phyloP scores from a whole-genome alignment of 2,888 invertebrate species.

The Sarcophaga subvicina region DNA sequence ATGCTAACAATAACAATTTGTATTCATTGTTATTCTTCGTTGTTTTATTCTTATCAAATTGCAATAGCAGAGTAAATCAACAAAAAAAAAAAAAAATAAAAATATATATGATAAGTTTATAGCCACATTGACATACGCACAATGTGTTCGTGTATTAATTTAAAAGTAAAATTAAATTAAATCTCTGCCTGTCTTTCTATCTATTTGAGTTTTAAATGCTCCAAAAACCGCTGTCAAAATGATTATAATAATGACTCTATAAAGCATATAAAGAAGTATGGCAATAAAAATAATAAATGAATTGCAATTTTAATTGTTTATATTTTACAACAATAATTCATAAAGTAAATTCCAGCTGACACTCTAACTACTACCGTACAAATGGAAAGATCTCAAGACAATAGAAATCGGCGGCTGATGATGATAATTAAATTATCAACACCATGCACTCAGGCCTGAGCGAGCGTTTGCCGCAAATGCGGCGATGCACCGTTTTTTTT shows the following conservation, averaged over 20 bases:
- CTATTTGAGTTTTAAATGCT: conserved; percentile 45
- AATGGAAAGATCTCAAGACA: background rate
- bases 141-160: background rate
- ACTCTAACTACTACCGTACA: background rate
- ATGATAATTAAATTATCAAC: conserved; percentile 12
- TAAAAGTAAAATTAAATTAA: conserved; percentile 17
- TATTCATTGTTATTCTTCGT: background rate
- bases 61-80: background rate
- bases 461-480: background rate
- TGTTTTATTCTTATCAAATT: conserved; percentile 48
- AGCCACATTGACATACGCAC: background rate
- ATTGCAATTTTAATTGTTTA: too few species aligned
- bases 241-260: background rate
- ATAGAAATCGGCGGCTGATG: background rate
- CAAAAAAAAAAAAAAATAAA: conserved; percentile 23
- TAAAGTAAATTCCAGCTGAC: conserved; percentile 3
- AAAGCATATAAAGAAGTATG: background rate
- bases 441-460: background rate
- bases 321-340: background rate
- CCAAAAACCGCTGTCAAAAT: conserved; percentile 54
- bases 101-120: background rate
- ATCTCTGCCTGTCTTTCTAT: background rate
- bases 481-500: background rate
- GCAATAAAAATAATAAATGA: too few species aligned
- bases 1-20: conserved; percentile 15